Evolutionary conservation across 2,113 vertebrate genomes (phyloP), one percentile per base, ranked within the genome.

Genomic region (Bufo bufo): DNA sequence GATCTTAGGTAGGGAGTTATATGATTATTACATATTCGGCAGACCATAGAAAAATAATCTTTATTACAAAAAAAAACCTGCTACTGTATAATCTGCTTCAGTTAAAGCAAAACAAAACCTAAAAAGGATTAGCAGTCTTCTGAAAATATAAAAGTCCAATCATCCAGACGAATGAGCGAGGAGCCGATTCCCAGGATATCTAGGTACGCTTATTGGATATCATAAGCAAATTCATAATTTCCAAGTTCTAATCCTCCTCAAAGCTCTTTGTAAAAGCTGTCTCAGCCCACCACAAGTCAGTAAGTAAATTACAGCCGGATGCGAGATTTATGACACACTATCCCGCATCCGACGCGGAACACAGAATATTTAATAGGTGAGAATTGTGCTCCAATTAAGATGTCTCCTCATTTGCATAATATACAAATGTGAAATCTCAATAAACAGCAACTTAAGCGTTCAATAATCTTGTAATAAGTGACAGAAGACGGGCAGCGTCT

Each of bases 331-430:
- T 85, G 47, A 59, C 52, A 74, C 71, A 49, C 63, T 74, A 86
- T 78, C 58, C 47, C 3, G 58, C 74, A 33, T 50, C 58, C 43
- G 74, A 78, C 78, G 74, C 52, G 59, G 85, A 65, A 86, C 19
- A 78, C 50, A 50, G 20, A 86, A 78, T 86, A 66, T 52, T 86
- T 47, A 85, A 77, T 77, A 85, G 52, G 71, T 52, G 56, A 54
- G 54, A 77, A 85, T 63, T 65, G 72, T 49, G 58, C 59, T 86
- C 20, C 75, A 78, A 78, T 78, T 86, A 65, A 33, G 72, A 47
- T 13, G 47, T 84, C 12, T 4, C 7, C 47, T 69, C 65, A 50
- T 84, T 71, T 54, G 63, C 82, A 71, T 71, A 54, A 69, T 71
- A 6, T 84, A 84, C 71, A 52, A 84, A 54, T 17, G 17, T 20